Evolutionary conservation across 2,888 invertebrate genomes (phyloP).

Genomic region (Sarcophaga variegata): DNA sequence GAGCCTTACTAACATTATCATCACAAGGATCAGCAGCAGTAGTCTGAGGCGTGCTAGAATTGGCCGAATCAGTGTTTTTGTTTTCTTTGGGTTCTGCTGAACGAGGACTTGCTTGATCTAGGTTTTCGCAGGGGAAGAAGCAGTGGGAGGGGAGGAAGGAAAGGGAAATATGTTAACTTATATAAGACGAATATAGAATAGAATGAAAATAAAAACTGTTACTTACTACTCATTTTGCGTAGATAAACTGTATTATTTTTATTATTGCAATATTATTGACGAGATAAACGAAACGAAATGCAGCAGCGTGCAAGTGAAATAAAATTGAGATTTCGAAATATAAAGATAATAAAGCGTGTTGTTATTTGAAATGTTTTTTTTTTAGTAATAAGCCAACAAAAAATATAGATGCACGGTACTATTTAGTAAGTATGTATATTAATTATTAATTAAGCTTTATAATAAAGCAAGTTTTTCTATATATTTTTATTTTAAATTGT

Average conservation of each 20-base stretch:
- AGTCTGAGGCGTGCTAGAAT: not conserved
- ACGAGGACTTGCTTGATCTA: conserved; percentile 38
- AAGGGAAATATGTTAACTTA: not conserved
- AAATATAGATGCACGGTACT: conserved; percentile 7
- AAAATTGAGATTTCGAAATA: conserved; percentile 46
- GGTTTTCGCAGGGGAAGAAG: not conserved
- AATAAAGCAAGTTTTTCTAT: not conserved
- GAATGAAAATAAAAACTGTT: conserved; percentile 16
- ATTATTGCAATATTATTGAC: conserved; percentile 19
- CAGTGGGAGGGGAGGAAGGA: not conserved
- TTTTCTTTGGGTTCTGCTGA: not conserved
- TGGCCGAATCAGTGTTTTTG: not conserved
- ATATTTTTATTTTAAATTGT: conserved; percentile 10
- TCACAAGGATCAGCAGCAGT: not conserved
- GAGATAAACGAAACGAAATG: conserved; percentile 59
- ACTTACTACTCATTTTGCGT: conserved; percentile 76
- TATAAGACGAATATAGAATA: not conserved
- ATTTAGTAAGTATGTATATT: too few species aligned
- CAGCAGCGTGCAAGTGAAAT: conserved; percentile 72
- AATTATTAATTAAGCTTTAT: conserved; percentile 8
- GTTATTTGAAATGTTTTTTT: not conserved
- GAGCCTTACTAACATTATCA: conserved; percentile 27
- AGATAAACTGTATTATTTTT: conserved; percentile 69
- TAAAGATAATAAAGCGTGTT: conserved; percentile 56
- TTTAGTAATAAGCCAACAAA: conserved; percentile 29